Base-by-base conservation (phyloP, 1,140 invertebrate genomes). In the Bradynema listronoti region DNA sequence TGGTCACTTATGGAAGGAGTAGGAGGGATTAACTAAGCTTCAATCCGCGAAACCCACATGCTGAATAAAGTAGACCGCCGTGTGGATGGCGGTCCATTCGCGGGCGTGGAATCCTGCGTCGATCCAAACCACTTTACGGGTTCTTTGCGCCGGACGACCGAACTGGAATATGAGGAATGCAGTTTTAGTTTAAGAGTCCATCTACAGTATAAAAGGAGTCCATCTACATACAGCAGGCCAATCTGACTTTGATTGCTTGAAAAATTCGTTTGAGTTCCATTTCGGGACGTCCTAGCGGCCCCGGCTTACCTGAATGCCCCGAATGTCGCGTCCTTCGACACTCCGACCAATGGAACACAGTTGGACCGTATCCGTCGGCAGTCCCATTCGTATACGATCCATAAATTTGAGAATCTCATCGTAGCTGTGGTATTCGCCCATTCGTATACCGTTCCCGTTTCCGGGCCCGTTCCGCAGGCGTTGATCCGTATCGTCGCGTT, bases 1-100 rank as follows among this genome's bases (percentile, higher is more conserved):
- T n/a, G n/a, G n/a, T n/a, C n/a, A n/a, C n/a, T n/a, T n/a, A n/a
- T n/a, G n/a, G n/a, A n/a, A n/a, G n/a, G n/a, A n/a, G n/a, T n/a
- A n/a, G n/a, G n/a, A n/a, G n/a, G 14, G 14, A 11, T 3, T 16
- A 22, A 59, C 22, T 46, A 11, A 49, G 24, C 16, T 24, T 2
- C 55, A 54, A 57, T 30, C 34, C 11, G 19, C 5, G 1, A 1
- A 50, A 49, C 6, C 11, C 33, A 75, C 73, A 60, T 74, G 55
- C 50, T 77, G 64, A 53, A 77, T 78, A 43, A 78, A 77, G 47
- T 78, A 77, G n/a, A 76, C 43, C 25, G 65, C 68, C 2, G 74
- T 74, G 56, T 78, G 76, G n/a, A 75, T 45, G 25, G 52, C 61
- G 39, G 58, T 68, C 64, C 52, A 66, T 16, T 67, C 64, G 11